These are phyloP conservation scores for Spodoptera exigua DNA, from an alignment of 2,888 invertebrate genomes.

Conservation along the genomic window DNA sequence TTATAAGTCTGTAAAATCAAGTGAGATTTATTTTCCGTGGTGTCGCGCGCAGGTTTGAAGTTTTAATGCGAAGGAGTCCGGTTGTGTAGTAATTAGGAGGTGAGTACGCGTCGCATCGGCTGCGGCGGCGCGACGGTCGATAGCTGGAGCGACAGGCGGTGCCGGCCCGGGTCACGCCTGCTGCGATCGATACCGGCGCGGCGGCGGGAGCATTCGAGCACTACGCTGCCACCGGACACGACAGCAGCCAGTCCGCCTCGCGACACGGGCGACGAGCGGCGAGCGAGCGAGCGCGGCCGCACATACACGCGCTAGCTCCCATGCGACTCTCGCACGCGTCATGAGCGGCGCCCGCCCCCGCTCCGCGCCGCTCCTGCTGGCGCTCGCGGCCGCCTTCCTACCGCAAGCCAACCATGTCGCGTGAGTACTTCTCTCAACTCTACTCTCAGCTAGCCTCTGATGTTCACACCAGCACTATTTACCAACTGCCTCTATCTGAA, in stretches of 20 bases:
- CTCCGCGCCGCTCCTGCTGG: slow-evolving; percentile 90
- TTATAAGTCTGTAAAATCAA: slow-evolving; percentile 43
- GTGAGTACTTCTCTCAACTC: slow-evolving; percentile 87
- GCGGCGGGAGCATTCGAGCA: slow-evolving; percentile 80
- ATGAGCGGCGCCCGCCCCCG: slow-evolving; percentile 90
- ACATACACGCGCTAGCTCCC: slow-evolving; percentile 70
- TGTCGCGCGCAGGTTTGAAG: slow-evolving; percentile 74
- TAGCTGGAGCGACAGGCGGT: slow-evolving; percentile 82
- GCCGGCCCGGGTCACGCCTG: slow-evolving; percentile 84
- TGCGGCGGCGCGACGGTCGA: slow-evolving; percentile 84
- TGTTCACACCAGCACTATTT: slow-evolving; percentile 27
- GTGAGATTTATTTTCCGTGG: slow-evolving; percentile 63
- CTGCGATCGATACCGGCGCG: slow-evolving; percentile 77
- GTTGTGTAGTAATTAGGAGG: slow-evolving; percentile 78
- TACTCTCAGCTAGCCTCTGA: slow-evolving; percentile 12
- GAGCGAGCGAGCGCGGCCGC: slow-evolving; percentile 52
- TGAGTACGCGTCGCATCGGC: slow-evolving; percentile 77
- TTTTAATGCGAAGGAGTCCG: slow-evolving; percentile 75
- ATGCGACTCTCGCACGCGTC: slow-evolving; percentile 82
- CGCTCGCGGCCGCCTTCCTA: slow-evolving; percentile 89
- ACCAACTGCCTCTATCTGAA: slow-evolving; percentile 27
- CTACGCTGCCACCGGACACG: slow-evolving; percentile 69
- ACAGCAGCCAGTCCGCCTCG: slow-evolving; percentile 77
- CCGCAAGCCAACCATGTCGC: slow-evolving; percentile 90
- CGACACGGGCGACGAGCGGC: slow-evolving; percentile 68